A percentile compares a stretch with the other conserved stretches of the same genome.
These are phyloP conservation scores for Phasianus colchicus DNA, from an alignment of 2,113 vertebrate species.

Conservation along the genomic window DNA sequence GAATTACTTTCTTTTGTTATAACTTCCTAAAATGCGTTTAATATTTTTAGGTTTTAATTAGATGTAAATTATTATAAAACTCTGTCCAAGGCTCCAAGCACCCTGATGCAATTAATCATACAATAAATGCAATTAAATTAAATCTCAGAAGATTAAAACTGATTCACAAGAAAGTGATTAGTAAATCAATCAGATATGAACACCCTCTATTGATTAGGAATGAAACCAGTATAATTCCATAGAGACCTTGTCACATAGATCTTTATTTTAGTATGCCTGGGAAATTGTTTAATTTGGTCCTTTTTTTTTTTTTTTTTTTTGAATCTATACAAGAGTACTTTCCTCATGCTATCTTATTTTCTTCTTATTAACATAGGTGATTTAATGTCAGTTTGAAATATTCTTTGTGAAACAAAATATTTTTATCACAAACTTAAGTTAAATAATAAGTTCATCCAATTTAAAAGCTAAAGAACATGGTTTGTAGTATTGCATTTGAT, in stretches of 20 bases:
- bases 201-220: neutral
- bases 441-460: neutral
- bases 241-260: neutral
- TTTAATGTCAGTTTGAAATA: neutral
- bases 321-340: neutral
- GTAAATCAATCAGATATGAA: constrained; percentile 9
- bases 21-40: neutral
- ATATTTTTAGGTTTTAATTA: neutral
- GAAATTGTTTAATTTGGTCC: neutral
- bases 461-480: neutral
- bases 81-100: neutral
- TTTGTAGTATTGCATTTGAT: neutral
- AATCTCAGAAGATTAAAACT: constrained; percentile 4
- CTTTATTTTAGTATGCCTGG: neutral
- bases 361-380: neutral
- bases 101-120: constrained; percentile 27
- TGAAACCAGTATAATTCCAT: neutral
- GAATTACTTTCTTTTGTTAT: neutral
- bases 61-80: neutral
- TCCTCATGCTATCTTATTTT: fast-evolving
- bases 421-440: neutral
- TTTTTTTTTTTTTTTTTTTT: neutral
- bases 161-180: neutral
- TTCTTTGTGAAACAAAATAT: neutral
- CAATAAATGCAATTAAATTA: constrained; percentile 32